Evolutionary conservation across 92 coral and sea anemone species (phyloP), one percentile per base, ranked within the genome.

Genomic region (Blastomussa wellsi): DNA sequence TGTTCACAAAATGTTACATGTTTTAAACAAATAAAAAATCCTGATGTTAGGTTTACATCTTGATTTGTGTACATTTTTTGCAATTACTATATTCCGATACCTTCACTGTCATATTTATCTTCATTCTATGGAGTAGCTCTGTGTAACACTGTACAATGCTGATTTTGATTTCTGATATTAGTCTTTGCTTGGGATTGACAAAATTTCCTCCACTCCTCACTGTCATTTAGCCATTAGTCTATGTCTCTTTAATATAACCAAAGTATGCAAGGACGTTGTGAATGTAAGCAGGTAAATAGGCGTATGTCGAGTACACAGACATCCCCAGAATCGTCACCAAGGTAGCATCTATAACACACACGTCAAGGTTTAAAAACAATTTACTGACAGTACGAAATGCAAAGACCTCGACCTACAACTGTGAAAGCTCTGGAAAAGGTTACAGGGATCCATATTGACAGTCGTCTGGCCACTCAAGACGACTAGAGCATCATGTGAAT

Each of bases 221-320:
- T 51, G 64, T 10, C 24, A 49, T 41, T 29, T 37, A 62, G 19
- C 38, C 78, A 36, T 12, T 19, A 14, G 47, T 71, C 52, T 82
- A 81, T 49, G 84, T 17, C 11, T 76, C 87, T 60, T 75, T 80
- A 39, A 48, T 49, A 77, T 59, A 74, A 79, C 93, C 91, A 83
- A 94, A 72, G 76, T 94, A 94, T 76, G 79, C 83, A 74, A 90
- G 86, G 69, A 94, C 91, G 64, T 96, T 91, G 76, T 89, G 79
- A 10, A 93, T 81, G 81, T 94, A 96, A 16, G 96, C 95, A 7
- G 98, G 98, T 29, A 96, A 78, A 82, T 92, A 96, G 6, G 98
- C 98, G 83, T 94, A 96, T 13, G 98, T 96, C 0, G 98, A 86
- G 83, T 94, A 96, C 41, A 95, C 88, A n/a, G 98, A 94, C 98